Evolutionary conservation across 1,140 invertebrate species (phyloP).

Genomic region (Pogonomyrmex barbatus): DNA sequence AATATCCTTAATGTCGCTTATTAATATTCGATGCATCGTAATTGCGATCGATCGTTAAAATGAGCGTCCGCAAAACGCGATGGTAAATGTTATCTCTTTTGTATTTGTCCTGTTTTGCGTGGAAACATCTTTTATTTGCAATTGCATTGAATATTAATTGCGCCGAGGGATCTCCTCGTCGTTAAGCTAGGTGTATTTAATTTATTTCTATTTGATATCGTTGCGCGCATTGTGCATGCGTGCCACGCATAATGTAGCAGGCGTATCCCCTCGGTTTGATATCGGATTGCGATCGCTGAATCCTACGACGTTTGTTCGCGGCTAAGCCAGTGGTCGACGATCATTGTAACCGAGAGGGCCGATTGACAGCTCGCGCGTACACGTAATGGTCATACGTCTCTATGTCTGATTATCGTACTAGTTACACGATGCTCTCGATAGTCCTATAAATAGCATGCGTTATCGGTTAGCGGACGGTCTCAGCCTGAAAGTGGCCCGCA

Average conservation of each 20-base stretch:
- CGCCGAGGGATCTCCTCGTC: background rate
- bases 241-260: background rate
- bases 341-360: conserved; percentile 21
- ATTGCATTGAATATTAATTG: conserved; percentile 38
- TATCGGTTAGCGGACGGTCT: background rate
- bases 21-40: conserved; percentile 15
- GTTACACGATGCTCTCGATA: conserved; percentile 25
- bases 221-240: background rate
- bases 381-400: background rate
- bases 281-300: conserved; percentile 41
- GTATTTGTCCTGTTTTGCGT: conserved; percentile 10
- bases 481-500: background rate
- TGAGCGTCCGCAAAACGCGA: background rate
- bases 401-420: conserved; percentile 9
- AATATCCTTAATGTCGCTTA: conserved; percentile 29
- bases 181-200: conserved; percentile 5
- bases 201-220: conserved; percentile 31
- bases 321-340: background rate
- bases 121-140: conserved; percentile 10
- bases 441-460: conserved; percentile 13
- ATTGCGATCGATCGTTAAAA: conserved; percentile 27
- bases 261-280: conserved; percentile 24
- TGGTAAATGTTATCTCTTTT: conserved; percentile 23
- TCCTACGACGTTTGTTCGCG: conserved; percentile 16
- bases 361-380: conserved; percentile 34